Conservation (phyloP, 53 echinoderm and acorn worm genomes). For the Echinometra lucunter region DNA sequence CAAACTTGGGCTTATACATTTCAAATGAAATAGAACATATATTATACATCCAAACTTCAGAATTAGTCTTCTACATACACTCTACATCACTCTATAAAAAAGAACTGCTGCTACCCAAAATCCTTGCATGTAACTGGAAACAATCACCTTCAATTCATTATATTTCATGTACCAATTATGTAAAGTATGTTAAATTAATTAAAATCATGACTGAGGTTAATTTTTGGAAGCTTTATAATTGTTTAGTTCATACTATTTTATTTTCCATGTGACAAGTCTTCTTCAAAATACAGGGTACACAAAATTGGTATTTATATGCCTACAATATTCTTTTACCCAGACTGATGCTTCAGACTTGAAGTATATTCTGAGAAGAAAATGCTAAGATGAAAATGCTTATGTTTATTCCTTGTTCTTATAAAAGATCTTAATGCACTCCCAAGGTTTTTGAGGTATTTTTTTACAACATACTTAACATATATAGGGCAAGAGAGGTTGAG, state of each 20-base stretch:
- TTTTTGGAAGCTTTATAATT: background rate
- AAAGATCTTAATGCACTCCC: background rate
- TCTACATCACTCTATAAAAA: background rate
- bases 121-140: background rate
- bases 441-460: background rate
- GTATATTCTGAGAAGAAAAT: too few relatives aligned
- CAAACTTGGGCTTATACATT: background rate
- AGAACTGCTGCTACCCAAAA: constrained; percentile 31
- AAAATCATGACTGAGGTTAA: too few relatives aligned
- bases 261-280: too few relatives aligned
- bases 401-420: too few relatives aligned
- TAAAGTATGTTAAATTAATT: background rate
- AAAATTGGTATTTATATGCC: too few relatives aligned
- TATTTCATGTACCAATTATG: background rate
- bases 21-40: constrained; percentile 24
- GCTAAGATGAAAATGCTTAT: too few relatives aligned
- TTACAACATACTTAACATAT: background rate
- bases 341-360: too few relatives aligned
- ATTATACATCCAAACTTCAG: constrained; percentile 45
- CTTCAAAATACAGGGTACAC: too few relatives aligned
- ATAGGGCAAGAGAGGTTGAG: background rate
- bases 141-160: background rate
- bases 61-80: constrained; percentile 12
- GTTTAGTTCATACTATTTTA: background rate
- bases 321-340: too few relatives aligned